Percentiles rank a stretch among this genome's conserved stretches.
Conservation (phyloP, 2,888 invertebrate genomes). For the Busseola fusca region DNA sequence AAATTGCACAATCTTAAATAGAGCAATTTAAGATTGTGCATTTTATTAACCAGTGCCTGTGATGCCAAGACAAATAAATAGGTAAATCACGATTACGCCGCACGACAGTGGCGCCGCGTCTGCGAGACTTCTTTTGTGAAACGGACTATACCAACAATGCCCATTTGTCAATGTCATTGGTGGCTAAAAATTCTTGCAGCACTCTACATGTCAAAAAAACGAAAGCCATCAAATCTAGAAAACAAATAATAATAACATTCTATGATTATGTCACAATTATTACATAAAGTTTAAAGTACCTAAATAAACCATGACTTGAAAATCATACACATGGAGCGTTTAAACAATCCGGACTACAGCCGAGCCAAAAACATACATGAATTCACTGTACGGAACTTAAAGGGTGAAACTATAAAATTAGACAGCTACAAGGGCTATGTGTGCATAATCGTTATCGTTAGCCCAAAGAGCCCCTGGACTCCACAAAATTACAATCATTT, state of each 20-base stretch:
- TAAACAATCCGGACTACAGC: slow-evolving; percentile 41
- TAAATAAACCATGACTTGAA: slow-evolving; percentile 1
- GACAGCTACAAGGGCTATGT: slow-evolving; percentile 40
- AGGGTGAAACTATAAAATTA: slow-evolving; percentile 34
- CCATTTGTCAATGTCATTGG: too few relatives aligned
- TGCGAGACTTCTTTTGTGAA: too few relatives aligned
- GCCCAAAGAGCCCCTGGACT: slow-evolving; percentile 14
- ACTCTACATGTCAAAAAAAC: background rate
- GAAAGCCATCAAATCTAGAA: background rate
- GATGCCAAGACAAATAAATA: too few relatives aligned
- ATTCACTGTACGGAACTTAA: slow-evolving; percentile 40
- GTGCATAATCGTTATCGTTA: slow-evolving; percentile 41
- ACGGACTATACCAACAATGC: too few relatives aligned
- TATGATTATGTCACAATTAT: background rate
- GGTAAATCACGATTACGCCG: too few relatives aligned
- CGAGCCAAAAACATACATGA: slow-evolving; percentile 34
- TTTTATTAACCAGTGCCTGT: too few relatives aligned
- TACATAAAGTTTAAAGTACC: background rate
- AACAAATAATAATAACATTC: background rate
- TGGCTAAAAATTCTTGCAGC: too few relatives aligned
- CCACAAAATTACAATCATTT: slow-evolving; percentile 26
- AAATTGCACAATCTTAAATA: too few relatives aligned
- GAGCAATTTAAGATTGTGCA: too few relatives aligned
- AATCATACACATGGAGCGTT: slow-evolving; percentile 14
- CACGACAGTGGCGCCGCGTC: too few relatives aligned